Conservation (phyloP, 2,888 invertebrate species). For the Acanthacorydalis orientalis region DNA sequence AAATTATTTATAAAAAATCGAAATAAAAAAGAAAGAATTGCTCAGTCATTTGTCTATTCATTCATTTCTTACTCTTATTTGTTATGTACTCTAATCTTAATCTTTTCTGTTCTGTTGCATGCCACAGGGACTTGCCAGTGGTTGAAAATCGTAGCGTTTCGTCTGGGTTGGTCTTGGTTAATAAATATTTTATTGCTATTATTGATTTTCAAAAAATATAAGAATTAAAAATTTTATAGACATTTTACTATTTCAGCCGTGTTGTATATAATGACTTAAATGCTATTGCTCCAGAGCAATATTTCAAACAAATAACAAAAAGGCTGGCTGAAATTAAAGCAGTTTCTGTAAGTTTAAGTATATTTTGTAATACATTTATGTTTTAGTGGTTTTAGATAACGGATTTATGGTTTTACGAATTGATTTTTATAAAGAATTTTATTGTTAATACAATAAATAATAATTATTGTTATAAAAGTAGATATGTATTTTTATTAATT, state of each 20-base stretch:
- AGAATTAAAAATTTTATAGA: constrained; percentile 1
- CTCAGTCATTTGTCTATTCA: neutral
- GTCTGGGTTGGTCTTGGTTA: constrained; percentile 15
- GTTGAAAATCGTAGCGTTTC: constrained; percentile 9
- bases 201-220: constrained; percentile 1
- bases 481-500: no score
- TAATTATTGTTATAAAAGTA: no score
- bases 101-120: constrained; percentile 3
- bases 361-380: no score
- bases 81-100: neutral
- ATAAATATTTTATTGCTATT: constrained; percentile 4
- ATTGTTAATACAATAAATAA: neutral
- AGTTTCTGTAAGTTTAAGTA: constrained; percentile 58
- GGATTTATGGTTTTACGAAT: constrained; percentile 17
- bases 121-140: constrained; percentile 3
- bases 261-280: constrained; percentile 81
- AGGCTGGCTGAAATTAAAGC: constrained; percentile 79
- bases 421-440: neutral
- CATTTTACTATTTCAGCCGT: constrained; percentile 40
- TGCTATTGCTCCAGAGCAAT: constrained; percentile 85
- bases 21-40: neutral
- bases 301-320: constrained; percentile 82
- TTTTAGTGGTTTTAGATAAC: no score
- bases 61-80: neutral
- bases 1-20: neutral